A percentile compares a stretch with the other conserved stretches of the same genome.
Evolutionary conservation across 2,888 invertebrate genomes (phyloP).

Genomic region (Punctoribates punctum): DNA sequence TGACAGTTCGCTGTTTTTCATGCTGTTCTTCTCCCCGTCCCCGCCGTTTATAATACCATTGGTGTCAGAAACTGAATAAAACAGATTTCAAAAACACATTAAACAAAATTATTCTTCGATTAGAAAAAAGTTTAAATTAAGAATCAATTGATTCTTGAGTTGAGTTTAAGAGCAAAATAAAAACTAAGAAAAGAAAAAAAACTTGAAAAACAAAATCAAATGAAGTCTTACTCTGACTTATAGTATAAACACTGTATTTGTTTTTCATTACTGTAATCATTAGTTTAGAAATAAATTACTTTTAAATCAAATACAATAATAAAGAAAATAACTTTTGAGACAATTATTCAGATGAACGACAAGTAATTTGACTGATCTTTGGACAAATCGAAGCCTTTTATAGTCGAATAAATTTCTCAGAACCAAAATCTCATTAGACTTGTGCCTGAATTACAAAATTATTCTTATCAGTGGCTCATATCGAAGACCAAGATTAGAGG

Average conservation of each 20-base stretch:
- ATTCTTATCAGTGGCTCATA: too few species aligned
- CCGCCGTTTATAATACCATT: neutral
- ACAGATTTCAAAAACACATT: neutral
- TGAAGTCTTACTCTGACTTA: neutral
- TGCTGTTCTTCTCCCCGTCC: neutral
- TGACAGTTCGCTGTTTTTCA: neutral
- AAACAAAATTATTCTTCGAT: neutral
- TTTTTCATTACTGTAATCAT: slow-evolving; percentile 9
- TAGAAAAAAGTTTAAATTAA: neutral
- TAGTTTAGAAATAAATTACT: neutral
- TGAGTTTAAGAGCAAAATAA: neutral
- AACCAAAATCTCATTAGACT: too few species aligned
- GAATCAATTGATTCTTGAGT: neutral
- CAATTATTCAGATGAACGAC: too few species aligned
- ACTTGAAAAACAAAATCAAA: neutral
- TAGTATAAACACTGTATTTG: slow-evolving; percentile 17
- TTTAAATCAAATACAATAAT: neutral
- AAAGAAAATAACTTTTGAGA: neutral
- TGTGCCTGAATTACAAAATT: too few species aligned
- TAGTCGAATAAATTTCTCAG: too few species aligned
- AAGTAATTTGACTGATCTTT: too few species aligned
- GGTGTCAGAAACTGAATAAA: slow-evolving; percentile 5
- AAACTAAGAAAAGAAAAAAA: neutral
- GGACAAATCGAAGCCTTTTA: too few species aligned
- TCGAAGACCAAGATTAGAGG: too few species aligned